Evolutionary conservation across 2,113 vertebrate species (phyloP), one percentile per base, ranked within the genome.

Genomic region (Perca schrenkii): DNA sequence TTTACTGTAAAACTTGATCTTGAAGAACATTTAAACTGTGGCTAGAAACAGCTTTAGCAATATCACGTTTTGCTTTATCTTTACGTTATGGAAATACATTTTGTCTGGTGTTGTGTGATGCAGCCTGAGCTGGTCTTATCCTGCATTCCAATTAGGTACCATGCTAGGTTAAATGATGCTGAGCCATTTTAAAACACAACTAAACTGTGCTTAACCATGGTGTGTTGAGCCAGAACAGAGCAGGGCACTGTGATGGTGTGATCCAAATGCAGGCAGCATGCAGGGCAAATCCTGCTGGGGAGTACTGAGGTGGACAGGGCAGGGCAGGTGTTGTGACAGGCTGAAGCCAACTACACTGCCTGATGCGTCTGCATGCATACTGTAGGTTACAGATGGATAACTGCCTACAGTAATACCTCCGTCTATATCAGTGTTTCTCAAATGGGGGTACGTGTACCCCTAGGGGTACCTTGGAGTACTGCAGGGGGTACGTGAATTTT

Each of bases 291-390:
- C 77, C 82, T 70, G 75, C 80, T 79, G 62, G 64, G 73, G 66
- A 86, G 77, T 13, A 28, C 54, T 52, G 81, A 80, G 77, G 80
- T 74, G 72, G 74, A 89, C 77, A 70, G 76, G 0, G 72, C 77
- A 85, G 86, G 80, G 72, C 77, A 85, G 86, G 80, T 91, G 91
- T 91, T 92, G 68, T 85, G 84, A 93, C 78, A 88, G 70, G 84
- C 34, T 54, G 69, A 80, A 86, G 66, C 74, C 67, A 80, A 21
- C 67, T 57, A 31, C 21, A 56, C 56, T 5, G 64, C 75, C 79
- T 43, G 54, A 78, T 80, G 78, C 65, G 60, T 76, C 80, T 74
- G 71, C 72, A 49, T 60, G 61, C 49, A 40, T 53, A 75, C 69
- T 53, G 43, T 15, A 74, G 67, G 56, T 63, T n/a, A 54, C 73